Evolutionary conservation across 2,113 vertebrate species (phyloP), one percentile per base, ranked within the genome.

Genomic region (Proteles cristata): DNA sequence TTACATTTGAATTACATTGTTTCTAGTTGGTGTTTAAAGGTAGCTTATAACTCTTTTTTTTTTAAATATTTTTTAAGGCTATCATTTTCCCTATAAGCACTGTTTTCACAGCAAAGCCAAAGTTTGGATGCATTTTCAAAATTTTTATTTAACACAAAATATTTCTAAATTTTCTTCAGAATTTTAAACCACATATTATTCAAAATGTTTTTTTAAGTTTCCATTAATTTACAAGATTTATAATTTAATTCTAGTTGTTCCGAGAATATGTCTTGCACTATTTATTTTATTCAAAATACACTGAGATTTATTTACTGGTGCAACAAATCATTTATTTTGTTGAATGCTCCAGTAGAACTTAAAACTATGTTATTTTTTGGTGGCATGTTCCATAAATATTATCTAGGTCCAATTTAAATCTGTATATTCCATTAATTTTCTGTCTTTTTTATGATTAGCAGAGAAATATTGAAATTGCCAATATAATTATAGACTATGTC

Each of bases 281-380:
- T 86, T 68, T 88, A 19, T 68, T 39, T 48, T 9, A 84, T 74
- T 91, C 91, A 28, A 85, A 95, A 92, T 94, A 55, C 21, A 76
- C 4, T 76, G 33, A 88, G 11, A 73, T 17, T 90, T 90, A 53
- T 73, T 92, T 79, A 84, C 7, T 73, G 3, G 35, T 31, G 1
- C 19, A 88, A 58, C 5, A 82, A 35, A 63, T 90, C 19, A 93
- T 63, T 12, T 81, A 26, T 83, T 11, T 74, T 88, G 5, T 83
- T 68, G 11, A 79, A 33, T 74, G 15, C 11, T 88, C 16, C 33
- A 45, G 63, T 61, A 84, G 55, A 55, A 43, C 28, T 50, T 88
- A 76, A 74, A 61, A 97, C 48, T 1, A 45, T n/a, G 4, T 53
- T 45, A 43, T 48, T 33, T 69, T 69, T 48, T 17, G 7, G 4